Percentiles rank a stretch among this genome's conserved stretches.
Evolutionary conservation across 2,797 vertebrate species (phyloP).

Genomic region (Aratinga solstitialis): DNA sequence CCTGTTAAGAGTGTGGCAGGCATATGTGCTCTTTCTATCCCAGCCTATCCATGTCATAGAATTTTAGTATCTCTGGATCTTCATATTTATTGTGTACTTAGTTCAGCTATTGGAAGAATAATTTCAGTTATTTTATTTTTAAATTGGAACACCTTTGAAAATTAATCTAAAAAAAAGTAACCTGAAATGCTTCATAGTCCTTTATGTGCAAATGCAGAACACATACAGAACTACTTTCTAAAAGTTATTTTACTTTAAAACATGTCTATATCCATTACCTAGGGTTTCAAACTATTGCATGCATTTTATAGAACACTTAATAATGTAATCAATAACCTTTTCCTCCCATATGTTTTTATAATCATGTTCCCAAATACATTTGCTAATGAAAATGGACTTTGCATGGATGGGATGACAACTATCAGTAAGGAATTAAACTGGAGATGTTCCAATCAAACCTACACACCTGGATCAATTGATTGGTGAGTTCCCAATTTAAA

Average conservation of each 20-base stretch:
- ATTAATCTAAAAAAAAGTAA: neutral
- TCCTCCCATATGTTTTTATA: neutral
- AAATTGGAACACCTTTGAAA: neutral
- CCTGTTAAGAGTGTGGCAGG: neutral
- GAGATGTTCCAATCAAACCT: slow-evolving; percentile 65
- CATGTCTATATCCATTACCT: neutral
- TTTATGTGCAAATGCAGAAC: neutral
- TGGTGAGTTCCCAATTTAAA: slow-evolving; percentile 69
- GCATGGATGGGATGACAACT: slow-evolving; percentile 5
- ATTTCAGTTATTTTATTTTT: neutral
- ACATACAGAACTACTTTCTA: neutral
- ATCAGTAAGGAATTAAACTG: slow-evolving; percentile 64
- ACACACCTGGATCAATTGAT: slow-evolving; percentile 68
- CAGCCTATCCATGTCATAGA: neutral
- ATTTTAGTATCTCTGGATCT: neutral
- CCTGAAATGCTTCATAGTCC: neutral
- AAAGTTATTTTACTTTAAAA: neutral
- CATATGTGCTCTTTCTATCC: neutral
- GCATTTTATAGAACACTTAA: neutral
- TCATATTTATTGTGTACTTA: neutral
- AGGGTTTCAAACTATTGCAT: neutral
- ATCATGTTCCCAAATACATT: neutral
- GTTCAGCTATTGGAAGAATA: neutral
- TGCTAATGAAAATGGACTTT: slow-evolving; percentile 51
- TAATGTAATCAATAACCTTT: neutral